These are phyloP conservation scores for Aptenodytes patagonicus DNA, from an alignment of 2,113 vertebrate genomes.

Conservation along the genomic window DNA sequence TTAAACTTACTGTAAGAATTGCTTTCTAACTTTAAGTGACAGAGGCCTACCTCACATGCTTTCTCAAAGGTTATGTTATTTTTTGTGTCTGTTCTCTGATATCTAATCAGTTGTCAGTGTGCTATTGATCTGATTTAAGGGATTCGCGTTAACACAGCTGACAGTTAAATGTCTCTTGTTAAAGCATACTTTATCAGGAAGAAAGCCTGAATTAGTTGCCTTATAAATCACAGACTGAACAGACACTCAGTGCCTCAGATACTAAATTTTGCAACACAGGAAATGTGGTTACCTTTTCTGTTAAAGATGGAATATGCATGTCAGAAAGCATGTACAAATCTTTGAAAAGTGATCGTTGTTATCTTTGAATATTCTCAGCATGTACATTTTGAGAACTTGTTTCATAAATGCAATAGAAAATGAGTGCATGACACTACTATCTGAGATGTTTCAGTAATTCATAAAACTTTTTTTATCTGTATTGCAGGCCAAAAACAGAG, in stretches of 20 bases:
- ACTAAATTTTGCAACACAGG: background rate
- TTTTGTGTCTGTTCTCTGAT: background rate
- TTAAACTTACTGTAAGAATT: background rate
- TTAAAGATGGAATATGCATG: background rate
- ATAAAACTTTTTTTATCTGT: background rate
- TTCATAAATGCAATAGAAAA: background rate
- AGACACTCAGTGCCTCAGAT: background rate
- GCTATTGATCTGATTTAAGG: background rate
- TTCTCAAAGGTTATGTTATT: background rate
- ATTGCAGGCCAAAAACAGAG: constrained; percentile 92
- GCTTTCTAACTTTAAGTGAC: background rate
- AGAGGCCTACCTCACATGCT: background rate
- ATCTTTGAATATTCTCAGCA: background rate
- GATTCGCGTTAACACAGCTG: background rate
- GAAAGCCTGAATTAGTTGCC: background rate
- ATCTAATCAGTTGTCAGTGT: background rate
- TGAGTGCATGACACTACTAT: background rate
- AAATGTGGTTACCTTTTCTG: background rate
- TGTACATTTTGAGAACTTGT: background rate
- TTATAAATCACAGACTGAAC: background rate
- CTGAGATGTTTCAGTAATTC: background rate
- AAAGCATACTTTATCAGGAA: background rate
- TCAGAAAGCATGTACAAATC: background rate
- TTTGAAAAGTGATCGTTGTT: background rate
- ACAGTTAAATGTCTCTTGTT: background rate